A percentile compares a stretch with the other conserved stretches of the same genome.
Conservation (phyloP, 2,888 invertebrate species). For the Eremobia ochroleuca region DNA sequence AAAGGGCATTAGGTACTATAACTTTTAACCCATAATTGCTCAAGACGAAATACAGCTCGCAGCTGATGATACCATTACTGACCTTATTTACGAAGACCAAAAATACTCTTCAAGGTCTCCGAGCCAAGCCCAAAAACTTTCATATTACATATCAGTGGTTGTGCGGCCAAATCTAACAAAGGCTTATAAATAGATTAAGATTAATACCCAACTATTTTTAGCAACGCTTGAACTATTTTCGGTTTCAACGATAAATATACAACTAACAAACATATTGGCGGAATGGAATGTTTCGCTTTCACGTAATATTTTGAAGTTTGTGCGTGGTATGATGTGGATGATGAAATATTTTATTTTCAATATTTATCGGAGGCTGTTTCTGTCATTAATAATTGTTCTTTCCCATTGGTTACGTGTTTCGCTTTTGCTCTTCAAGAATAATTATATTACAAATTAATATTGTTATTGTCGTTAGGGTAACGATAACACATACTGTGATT, state of each 20-base stretch:
- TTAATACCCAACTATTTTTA: constrained; percentile 64
- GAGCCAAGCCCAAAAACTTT: constrained; percentile 47
- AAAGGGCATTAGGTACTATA: not conserved
- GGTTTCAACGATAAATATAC: constrained; percentile 50
- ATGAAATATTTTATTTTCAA: constrained; percentile 2
- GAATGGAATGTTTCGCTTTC: constrained; percentile 43
- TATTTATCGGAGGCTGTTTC: not conserved
- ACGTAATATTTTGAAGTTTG: constrained; percentile 25
- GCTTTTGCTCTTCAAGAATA: not conserved
- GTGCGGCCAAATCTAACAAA: constrained; percentile 57
- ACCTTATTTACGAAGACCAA: constrained; percentile 26
- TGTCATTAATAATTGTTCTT: not conserved
- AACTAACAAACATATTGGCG: constrained; percentile 29
- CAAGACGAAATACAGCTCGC: not conserved
- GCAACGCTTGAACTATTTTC: constrained; percentile 62
- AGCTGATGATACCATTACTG: constrained; percentile 14
- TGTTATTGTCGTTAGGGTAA: not conserved
- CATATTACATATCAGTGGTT: constrained; percentile 27
- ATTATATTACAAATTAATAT: not conserved
- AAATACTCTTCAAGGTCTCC: constrained; percentile 54
- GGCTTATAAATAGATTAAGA: constrained; percentile 61
- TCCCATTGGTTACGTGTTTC: not conserved
- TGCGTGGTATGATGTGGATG: not conserved
- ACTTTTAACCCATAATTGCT: not conserved
- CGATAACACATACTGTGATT: not conserved